phyloP scores from a whole-genome alignment of 1,140 invertebrate genomes.

The Aphidius ervi region DNA sequence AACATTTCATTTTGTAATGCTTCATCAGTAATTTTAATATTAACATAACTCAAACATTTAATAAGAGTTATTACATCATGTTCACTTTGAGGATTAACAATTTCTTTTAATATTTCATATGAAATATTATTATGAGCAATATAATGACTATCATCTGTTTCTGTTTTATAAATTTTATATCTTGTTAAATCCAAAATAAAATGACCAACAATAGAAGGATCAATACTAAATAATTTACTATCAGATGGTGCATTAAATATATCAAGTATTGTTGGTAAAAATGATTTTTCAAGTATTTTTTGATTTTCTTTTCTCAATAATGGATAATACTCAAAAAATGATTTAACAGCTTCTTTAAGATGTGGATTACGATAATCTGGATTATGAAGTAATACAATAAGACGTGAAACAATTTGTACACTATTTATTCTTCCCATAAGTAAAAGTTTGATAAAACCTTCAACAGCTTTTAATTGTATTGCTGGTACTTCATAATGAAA shows the following conservation, averaged over 20 bases:
- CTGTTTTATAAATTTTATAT: slow-evolving; percentile 22
- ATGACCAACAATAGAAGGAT: slow-evolving; percentile 54
- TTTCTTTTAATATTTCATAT: slow-evolving; percentile 40
- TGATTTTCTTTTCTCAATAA: slow-evolving; percentile 51
- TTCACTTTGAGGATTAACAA: slow-evolving; percentile 19
- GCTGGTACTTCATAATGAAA: slow-evolving; percentile 25
- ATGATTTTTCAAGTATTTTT: slow-evolving; percentile 58
- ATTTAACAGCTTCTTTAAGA: slow-evolving; percentile 55
- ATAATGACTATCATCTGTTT: slow-evolving; percentile 20
- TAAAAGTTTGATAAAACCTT: slow-evolving; percentile 50
- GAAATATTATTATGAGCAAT: slow-evolving; percentile 42
- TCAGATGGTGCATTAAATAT: slow-evolving; percentile 65
- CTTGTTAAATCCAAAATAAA: slow-evolving; percentile 43
- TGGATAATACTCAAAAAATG: slow-evolving; percentile 60
- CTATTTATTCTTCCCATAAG: slow-evolving; percentile 43
- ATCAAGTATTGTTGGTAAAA: slow-evolving; percentile 65
- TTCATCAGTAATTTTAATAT: slow-evolving; percentile 34
- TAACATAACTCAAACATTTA: slow-evolving; percentile 39
- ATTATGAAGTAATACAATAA: slow-evolving; percentile 62
- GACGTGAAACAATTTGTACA: slow-evolving; percentile 52
- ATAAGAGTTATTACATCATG: slow-evolving; percentile 35
- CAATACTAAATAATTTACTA: slow-evolving; percentile 68
- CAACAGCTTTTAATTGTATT: slow-evolving; percentile 36
- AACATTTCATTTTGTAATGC: slow-evolving; percentile 32
- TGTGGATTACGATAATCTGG: slow-evolving; percentile 53